Percentiles rank a stretch among this genome's conserved stretches.
phyloP scores from a whole-genome alignment of 2,888 invertebrate species.

The Hirtodrosophila cameraria region DNA sequence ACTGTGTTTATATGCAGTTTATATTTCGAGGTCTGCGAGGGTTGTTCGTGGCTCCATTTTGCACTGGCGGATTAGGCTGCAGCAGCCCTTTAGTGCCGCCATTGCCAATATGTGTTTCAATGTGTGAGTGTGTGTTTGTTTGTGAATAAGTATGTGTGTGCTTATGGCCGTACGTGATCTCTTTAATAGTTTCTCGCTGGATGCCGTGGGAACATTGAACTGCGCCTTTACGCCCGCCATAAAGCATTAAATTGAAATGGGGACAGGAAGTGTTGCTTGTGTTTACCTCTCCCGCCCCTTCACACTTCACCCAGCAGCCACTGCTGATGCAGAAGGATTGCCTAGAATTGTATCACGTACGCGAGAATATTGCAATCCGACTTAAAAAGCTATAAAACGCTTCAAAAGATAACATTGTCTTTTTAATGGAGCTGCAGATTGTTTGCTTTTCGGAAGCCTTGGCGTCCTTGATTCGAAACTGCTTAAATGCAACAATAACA shows the following conservation, averaged over 20 bases:
- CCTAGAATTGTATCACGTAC: conserved; percentile 55
- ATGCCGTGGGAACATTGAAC: conserved; percentile 62
- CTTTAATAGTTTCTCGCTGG: conserved; percentile 42
- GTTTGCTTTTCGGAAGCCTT: not conserved
- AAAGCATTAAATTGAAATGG: conserved; percentile 54
- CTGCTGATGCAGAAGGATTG: conserved; percentile 17
- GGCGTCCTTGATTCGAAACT: not conserved
- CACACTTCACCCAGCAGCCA: too few relatives aligned
- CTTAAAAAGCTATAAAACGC: conserved; percentile 57
- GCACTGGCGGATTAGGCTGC: conserved; percentile 62
- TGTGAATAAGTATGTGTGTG: conserved; percentile 13
- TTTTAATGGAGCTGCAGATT: conserved; percentile 17
- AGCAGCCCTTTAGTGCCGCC: conserved; percentile 68
- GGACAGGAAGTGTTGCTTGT: conserved; percentile 53
- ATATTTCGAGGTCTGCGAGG: conserved; percentile 40
- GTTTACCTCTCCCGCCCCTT: too few relatives aligned
- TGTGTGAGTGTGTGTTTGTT: conserved; percentile 2
- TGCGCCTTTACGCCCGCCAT: conserved; percentile 47
- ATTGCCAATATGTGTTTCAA: conserved; percentile 35
- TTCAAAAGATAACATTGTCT: conserved; percentile 55
- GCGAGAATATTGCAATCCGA: conserved; percentile 44
- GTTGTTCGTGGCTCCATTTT: conserved; percentile 77
- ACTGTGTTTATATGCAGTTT: too few relatives aligned
- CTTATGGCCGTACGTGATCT: conserved; percentile 75
- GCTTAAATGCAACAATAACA: too few relatives aligned